These are phyloP conservation scores for Alosa sapidissima DNA, from an alignment of 2,797 vertebrate genomes.

Conservation along the genomic window DNA sequence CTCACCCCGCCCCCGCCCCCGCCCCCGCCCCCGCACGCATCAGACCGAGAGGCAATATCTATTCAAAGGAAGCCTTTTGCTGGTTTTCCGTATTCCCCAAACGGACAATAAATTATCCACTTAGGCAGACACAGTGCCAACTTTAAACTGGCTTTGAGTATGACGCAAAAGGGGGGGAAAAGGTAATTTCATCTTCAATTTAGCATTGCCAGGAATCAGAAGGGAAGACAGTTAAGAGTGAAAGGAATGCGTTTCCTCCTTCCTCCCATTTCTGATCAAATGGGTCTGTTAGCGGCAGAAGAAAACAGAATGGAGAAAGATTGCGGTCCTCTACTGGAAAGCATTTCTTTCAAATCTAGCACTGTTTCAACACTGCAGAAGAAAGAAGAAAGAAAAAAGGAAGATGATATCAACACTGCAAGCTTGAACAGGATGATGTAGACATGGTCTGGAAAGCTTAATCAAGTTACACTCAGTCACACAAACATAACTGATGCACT, in stretches of 20 bases:
- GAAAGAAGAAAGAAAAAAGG: not conserved
- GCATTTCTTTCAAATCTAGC: not conserved
- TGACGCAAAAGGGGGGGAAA: slow-evolving; percentile 44
- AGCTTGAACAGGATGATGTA: not conserved
- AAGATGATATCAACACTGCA: not conserved
- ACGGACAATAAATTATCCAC: slow-evolving; percentile 28
- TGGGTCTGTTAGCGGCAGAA: not conserved
- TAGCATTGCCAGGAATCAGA: slow-evolving; percentile 3
- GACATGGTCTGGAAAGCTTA: not conserved
- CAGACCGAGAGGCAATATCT: slow-evolving; percentile 26
- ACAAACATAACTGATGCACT: too few species aligned
- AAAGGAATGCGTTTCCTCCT: not conserved
- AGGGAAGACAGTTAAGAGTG: not conserved
- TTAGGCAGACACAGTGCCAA: slow-evolving; percentile 45
- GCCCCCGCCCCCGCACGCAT: slow-evolving; percentile 22
- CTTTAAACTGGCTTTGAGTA: not conserved
- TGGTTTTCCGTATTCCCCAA: slow-evolving; percentile 33
- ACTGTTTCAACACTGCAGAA: not conserved
- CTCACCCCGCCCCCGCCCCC: slow-evolving; percentile 26
- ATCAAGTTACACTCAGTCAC: too few species aligned
- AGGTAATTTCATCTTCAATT: slow-evolving; percentile 9
- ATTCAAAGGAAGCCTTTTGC: slow-evolving; percentile 30
- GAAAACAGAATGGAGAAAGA: not conserved
- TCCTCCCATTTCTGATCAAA: not conserved
- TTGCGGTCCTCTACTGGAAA: not conserved